Evolutionary conservation across 1,140 invertebrate species (phyloP).

Genomic region (Leptinotarsa defecta): DNA sequence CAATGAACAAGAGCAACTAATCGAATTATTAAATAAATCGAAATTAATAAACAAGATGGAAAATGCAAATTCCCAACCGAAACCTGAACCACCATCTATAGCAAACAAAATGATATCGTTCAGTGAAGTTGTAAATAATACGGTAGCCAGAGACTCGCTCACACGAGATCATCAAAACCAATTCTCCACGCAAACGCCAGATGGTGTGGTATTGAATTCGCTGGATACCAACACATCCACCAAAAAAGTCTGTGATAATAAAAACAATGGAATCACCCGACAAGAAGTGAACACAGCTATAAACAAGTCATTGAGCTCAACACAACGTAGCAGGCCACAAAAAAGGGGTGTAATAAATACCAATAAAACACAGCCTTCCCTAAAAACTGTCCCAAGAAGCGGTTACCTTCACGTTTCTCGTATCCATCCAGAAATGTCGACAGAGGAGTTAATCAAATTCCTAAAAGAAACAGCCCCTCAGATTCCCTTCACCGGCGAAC

Average conservation of each 20-base stretch:
- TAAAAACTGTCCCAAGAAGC: not conserved
- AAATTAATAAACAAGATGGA: not conserved
- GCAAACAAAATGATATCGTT: no score
- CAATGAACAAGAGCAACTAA: no score
- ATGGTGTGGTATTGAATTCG: not conserved
- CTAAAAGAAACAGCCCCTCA: not conserved
- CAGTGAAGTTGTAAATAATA: slow-evolving; percentile 6
- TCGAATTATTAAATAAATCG: no score
- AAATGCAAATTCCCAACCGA: not conserved
- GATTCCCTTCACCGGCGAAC: not conserved
- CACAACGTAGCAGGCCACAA: not conserved
- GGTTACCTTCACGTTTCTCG: not conserved
- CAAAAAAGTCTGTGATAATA: not conserved
- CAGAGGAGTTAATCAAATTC: slow-evolving; percentile 1
- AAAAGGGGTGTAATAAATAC: slow-evolving; percentile 9
- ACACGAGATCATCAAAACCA: not conserved
- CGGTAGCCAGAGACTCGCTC: not conserved
- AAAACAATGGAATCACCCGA: slow-evolving; percentile 12
- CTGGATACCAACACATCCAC: not conserved
- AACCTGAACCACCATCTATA: not conserved
- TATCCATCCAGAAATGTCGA: not conserved
- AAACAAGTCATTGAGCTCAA: not conserved
- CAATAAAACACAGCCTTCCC: slow-evolving; percentile 9
- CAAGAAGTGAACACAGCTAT: slow-evolving; percentile 7
- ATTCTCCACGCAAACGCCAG: not conserved